Conservation (phyloP, 2,888 invertebrate species). For the Drosophila pegasa region DNA sequence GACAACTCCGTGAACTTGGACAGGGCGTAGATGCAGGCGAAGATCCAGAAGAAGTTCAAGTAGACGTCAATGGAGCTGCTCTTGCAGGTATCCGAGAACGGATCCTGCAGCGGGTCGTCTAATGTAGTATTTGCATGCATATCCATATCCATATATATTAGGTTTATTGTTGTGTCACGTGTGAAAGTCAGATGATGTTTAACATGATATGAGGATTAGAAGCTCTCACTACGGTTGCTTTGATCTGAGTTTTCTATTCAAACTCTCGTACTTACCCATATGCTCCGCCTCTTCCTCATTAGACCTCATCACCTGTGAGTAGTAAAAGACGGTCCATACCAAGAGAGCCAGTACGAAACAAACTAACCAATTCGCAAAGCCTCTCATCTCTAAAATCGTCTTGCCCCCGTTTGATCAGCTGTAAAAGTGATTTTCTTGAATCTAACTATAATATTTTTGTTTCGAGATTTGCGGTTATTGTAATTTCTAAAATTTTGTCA, state of each 20-base stretch:
- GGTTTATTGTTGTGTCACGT: slow-evolving; percentile 10
- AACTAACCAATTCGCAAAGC: slow-evolving; percentile 16
- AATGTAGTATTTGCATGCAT: slow-evolving; percentile 34
- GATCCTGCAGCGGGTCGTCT: slow-evolving; percentile 24
- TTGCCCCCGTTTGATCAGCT: too few species aligned
- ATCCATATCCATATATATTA: slow-evolving; percentile 14
- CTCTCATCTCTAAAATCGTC: slow-evolving; percentile 10
- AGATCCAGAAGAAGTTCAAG: slow-evolving; percentile 71
- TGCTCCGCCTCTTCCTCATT: not conserved
- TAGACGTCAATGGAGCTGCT: slow-evolving; percentile 56
- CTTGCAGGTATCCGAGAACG: slow-evolving; percentile 8
- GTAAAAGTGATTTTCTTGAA: not conserved
- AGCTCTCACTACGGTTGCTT: slow-evolving; percentile 21
- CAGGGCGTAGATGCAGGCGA: slow-evolving; percentile 71
- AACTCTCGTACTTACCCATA: slow-evolving; percentile 27
- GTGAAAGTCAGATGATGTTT: not conserved
- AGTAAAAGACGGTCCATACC: slow-evolving; percentile 36
- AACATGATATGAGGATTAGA: not conserved
- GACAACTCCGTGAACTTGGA: slow-evolving; percentile 66
- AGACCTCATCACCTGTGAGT: slow-evolving; percentile 12
- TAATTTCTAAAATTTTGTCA: slow-evolving; percentile 6
- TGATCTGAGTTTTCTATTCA: not conserved
- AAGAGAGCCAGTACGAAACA: slow-evolving; percentile 29
- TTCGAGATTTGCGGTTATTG: not conserved
- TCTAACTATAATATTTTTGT: too few species aligned